Evolutionary conservation across 2,888 invertebrate genomes (phyloP).

Genomic region (Quadroppia sp.): DNA sequence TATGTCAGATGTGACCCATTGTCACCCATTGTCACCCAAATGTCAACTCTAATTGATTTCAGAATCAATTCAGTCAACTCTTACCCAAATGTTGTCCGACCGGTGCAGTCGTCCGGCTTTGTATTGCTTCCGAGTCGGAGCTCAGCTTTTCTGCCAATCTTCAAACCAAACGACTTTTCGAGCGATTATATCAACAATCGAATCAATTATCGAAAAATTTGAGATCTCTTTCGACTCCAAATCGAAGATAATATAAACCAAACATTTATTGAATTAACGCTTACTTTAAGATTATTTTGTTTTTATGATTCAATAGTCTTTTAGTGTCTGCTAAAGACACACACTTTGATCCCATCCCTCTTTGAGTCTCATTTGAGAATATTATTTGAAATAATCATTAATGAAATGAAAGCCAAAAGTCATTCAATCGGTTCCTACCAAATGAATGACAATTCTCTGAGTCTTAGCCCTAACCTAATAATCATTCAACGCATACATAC

Average conservation of each 20-base stretch:
- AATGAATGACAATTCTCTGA: not conserved
- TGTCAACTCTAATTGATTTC: not conserved
- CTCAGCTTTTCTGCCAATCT: conserved; percentile 70
- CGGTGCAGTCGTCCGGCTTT: conserved; percentile 58
- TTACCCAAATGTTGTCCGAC: conserved; percentile 19
- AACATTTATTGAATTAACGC: too few relatives aligned
- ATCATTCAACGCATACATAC: not conserved
- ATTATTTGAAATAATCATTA: not conserved
- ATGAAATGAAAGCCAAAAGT: too few relatives aligned
- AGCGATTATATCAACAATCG: conserved; percentile 8
- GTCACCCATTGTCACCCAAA: too few relatives aligned
- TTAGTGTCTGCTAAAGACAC: not conserved
- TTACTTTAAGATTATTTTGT: too few relatives aligned
- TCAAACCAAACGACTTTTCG: conserved; percentile 41
- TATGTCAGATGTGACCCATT: conserved; percentile 49
- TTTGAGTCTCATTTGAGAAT: not conserved
- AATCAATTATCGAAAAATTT: conserved; percentile 13
- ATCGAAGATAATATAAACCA: conserved; percentile 3
- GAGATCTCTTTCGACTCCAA: not conserved
- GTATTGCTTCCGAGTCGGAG: conserved; percentile 72
- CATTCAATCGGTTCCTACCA: not conserved
- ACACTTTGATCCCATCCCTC: conserved; percentile 3
- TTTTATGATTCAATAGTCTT: not conserved
- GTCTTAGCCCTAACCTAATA: not conserved
- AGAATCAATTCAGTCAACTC: not conserved